Base-by-base conservation (phyloP, 2,888 invertebrate genomes). In the Eupsilia transversa region DNA sequence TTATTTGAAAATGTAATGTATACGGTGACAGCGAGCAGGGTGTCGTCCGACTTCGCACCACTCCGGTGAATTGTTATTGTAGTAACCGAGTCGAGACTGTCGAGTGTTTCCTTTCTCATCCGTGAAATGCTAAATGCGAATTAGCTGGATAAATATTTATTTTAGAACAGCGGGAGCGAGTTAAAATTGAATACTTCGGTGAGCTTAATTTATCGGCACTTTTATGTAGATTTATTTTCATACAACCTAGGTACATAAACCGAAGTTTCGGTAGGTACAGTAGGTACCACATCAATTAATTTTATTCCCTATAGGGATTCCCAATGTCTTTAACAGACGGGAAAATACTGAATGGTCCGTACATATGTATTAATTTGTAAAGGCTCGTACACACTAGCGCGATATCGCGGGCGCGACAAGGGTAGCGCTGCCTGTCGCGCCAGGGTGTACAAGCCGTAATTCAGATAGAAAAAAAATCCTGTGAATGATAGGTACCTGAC, bases 81-180 rank as follows among this genome's bases (percentile, higher is more conserved):
- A 92, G 96, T 96, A 96, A 96, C 89, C 85, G 94, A 96, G 89
- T 88, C 90, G 92, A 88, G 90, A 91, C 93, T 93, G 94, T 95
- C 91, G 94, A 93, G 92, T 95, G 95, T 94, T 94, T 93, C 94
- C 91, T 94, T 95, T 94, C 95, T 91, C 91, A 84, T 85, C 86
- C 86, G 87, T 91, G 93, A 94, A 94, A 94, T 89, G 93, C 91
- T 93, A 90, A 94, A 95, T 94, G 94, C 94, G 93, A 96, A 96
- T 96, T 96, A 96, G 96, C 93, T 95, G 93, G 89, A 92, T 89
- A 93, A 96, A 96, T 94, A 96, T 96, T 96, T 94, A 88, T 90
- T 92, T 96, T 95, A 93, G 95, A 94, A 91, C 92, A 89, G 87
- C 87, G 90, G 86, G 91, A 92, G 90, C 85, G 92, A 91, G 92